A percentile compares a stretch with the other conserved stretches of the same genome.
Evolutionary conservation across 2,113 vertebrate species (phyloP).

Genomic region (Dipodomys spectabilis): DNA sequence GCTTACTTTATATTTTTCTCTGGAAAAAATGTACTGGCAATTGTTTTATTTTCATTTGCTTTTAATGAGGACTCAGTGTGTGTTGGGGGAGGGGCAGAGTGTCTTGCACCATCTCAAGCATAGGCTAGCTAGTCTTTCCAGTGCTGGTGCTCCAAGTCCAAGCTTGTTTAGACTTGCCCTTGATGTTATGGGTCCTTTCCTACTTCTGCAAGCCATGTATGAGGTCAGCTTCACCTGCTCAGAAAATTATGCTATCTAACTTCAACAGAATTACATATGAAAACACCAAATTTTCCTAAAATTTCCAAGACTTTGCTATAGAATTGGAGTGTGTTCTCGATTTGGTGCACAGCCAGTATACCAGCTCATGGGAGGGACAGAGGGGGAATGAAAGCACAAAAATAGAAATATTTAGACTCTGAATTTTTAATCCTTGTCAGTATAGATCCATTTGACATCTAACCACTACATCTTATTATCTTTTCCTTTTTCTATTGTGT

Average conservation of each 20-base stretch:
- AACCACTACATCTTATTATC: not conserved
- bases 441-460: not conserved
- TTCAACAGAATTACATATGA: constrained; percentile 6
- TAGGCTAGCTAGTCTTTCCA: not conserved
- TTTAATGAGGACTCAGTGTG: no score
- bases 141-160: not conserved
- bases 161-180: constrained; percentile 35
- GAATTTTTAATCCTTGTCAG: not conserved
- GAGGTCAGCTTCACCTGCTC: not conserved
- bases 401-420: not conserved
- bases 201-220: not conserved
- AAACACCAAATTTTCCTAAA: constrained; percentile 1
- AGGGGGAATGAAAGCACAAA: not conserved
- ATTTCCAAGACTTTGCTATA: not conserved
- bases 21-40: not conserved
- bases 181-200: not conserved
- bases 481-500: constrained; percentile 55
- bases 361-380: not conserved
- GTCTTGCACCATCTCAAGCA: not conserved
- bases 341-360: not conserved
- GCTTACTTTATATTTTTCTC: constrained; percentile 1
- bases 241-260: not conserved
- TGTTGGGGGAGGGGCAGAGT: no score
- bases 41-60: not conserved
- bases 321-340: not conserved